phyloP scores from a whole-genome alignment of 30 jellyfish, hydroid and myxozoan genomes.

The Nemopilema nomurai region DNA sequence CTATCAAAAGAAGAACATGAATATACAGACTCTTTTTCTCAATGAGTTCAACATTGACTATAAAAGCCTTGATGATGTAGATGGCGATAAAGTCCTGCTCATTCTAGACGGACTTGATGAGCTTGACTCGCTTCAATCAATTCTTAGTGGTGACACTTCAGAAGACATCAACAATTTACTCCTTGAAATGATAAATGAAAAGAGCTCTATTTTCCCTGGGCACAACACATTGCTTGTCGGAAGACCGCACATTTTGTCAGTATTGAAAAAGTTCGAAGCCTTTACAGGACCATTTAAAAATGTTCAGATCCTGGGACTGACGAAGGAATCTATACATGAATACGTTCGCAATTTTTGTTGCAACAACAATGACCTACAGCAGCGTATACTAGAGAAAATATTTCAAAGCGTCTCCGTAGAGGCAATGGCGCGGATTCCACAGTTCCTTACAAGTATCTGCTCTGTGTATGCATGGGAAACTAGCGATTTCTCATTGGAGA shows the following conservation, averaged over 20 bases:
- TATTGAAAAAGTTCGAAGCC: neutral
- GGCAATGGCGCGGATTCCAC: slow-evolving; percentile 22
- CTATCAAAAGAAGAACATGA: neutral
- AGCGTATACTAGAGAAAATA: slow-evolving; percentile 2
- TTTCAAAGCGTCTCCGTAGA: neutral
- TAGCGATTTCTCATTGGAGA: neutral
- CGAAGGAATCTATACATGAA: neutral
- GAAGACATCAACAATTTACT: slow-evolving; percentile 4
- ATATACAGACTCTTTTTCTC: neutral
- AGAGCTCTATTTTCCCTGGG: slow-evolving; percentile 27
- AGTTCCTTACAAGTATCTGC: slow-evolving; percentile 20
- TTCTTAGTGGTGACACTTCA: neutral
- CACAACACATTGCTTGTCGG: slow-evolving; percentile 14
- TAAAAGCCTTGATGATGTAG: neutral
- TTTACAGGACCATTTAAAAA: neutral
- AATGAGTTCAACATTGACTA: neutral
- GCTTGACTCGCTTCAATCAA: neutral
- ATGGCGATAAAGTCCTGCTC: slow-evolving; percentile 4
- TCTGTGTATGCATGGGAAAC: slow-evolving; percentile 14
- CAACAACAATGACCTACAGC: neutral
- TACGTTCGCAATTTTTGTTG: neutral
- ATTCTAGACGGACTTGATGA: slow-evolving; percentile 32
- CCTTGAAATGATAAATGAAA: slow-evolving; percentile 12
- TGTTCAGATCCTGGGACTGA: slow-evolving; percentile 8
- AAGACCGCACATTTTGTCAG: slow-evolving; percentile 8